phyloP scores from a whole-genome alignment of 2,888 invertebrate genomes.

The Tridacna crocea region DNA sequence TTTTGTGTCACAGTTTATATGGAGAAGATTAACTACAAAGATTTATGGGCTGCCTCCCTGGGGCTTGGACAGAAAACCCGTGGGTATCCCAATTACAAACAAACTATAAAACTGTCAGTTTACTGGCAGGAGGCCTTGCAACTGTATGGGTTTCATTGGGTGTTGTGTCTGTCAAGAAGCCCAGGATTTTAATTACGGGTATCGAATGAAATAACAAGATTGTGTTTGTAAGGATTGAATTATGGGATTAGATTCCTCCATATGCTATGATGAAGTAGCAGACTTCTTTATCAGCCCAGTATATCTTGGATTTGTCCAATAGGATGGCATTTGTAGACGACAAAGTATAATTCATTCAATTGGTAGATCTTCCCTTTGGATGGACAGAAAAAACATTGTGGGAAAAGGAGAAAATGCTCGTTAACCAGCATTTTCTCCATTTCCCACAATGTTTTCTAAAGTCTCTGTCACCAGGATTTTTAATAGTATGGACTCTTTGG shows the following conservation, averaged over 20 bases:
- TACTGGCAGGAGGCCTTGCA: conserved; percentile 5
- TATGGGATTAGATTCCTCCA: neutral
- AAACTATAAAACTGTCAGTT: conserved; percentile 23
- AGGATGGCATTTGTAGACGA: too few species aligned
- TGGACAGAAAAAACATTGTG: neutral
- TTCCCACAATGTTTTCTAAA: neutral
- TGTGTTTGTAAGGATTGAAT: neutral
- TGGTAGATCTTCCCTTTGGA: too few species aligned
- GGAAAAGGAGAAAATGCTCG: neutral
- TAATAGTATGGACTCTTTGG: too few species aligned
- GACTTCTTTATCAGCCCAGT: too few species aligned
- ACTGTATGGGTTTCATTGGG: conserved; percentile 1
- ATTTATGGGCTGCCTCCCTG: conserved; percentile 13
- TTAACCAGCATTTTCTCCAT: neutral
- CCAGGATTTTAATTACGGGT: conserved; percentile 19
- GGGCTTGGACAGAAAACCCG: conserved; percentile 3
- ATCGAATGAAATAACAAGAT: conserved; percentile 22
- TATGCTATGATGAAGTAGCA: too few species aligned
- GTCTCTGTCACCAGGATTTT: too few species aligned
- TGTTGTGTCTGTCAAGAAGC: conserved; percentile 17
- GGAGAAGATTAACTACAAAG: conserved; percentile 10
- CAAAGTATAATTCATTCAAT: too few species aligned
- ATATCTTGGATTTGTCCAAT: too few species aligned
- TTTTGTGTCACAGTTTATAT: conserved; percentile 6
- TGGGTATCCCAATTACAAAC: conserved; percentile 18